Base-by-base conservation (phyloP, 1,140 invertebrate genomes). In the Pteromalus puparum region DNA sequence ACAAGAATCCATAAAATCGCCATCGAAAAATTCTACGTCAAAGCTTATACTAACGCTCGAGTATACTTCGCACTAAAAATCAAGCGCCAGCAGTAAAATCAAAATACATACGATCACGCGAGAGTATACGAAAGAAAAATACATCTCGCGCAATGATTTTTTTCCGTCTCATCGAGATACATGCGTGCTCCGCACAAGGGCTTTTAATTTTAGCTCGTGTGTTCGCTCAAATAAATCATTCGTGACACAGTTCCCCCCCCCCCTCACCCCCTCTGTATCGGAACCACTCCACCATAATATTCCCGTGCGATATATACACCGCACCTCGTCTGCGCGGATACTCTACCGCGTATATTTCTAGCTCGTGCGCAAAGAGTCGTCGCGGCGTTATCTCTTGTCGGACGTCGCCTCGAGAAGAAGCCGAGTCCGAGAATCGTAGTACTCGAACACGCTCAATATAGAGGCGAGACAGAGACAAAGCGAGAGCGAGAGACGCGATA, bases 321-420 rank as follows among this genome's bases (percentile, higher is more conserved):
- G 5, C 24, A 34, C 34, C 30, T 38, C 48, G 21, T 15, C 21
- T 24, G n/a, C 30, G 13, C 53, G 74, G 74, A 46, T 24, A 48
- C 76, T 53, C 53, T 53, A 6, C 3, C 24, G 46, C 42, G 61
- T 67, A 83, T 83, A 78, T 83, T 78, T 83, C 82, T 48, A 38
- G 83, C 15, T 21, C 13, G 21, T 9, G 28, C 38, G 79, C 67
- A 65, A 53, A 72, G 73, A 46, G 81, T 84, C 83, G 77, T 75
- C 77, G 70, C 18, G 15, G 74, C 80, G 79, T 86, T 86, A 84
- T 86, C 80, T 80, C 78, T 88, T 86, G 87, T 89, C 89, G 87
- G 88, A 78, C 88, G 90, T 90, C 88, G 89, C 85, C 34, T 74
- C 15, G 9, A 28, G 72, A 74, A 53, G 53, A 61, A 61, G 53